These are phyloP conservation scores for Chaetogeoica ovagalla DNA, from an alignment of 2,888 invertebrate genomes.

Conservation along the genomic window DNA sequence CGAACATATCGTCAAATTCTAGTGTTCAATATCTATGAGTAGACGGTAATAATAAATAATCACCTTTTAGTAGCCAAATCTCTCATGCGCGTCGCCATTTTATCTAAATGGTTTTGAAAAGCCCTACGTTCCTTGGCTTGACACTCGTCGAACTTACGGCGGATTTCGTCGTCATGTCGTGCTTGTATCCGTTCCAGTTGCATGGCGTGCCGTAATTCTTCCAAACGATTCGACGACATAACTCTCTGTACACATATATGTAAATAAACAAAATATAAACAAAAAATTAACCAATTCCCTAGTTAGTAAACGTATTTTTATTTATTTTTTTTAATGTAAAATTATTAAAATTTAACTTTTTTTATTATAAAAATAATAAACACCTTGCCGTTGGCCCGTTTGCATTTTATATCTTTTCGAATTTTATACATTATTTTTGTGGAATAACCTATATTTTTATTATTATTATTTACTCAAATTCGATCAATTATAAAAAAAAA, in stretches of 20 bases:
- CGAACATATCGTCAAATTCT: background rate
- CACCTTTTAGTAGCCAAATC: conserved; percentile 49
- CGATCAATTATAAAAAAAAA: too few species aligned
- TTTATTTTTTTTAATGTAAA: too few species aligned
- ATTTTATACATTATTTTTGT: too few species aligned
- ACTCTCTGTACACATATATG: conserved; percentile 55
- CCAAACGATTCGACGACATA: conserved; percentile 57
- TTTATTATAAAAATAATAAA: too few species aligned
- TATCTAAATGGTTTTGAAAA: conserved; percentile 54
- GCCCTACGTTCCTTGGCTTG: conserved; percentile 54
- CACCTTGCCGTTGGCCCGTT: too few species aligned
- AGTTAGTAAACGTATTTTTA: too few species aligned
- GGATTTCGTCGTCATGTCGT: conserved; percentile 40
- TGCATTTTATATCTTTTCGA: too few species aligned
- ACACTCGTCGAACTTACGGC: conserved; percentile 54
- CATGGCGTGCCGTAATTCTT: conserved; percentile 56
- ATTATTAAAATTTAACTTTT: too few species aligned
- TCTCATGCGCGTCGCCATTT: conserved; percentile 43
- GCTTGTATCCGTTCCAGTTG: conserved; percentile 55
- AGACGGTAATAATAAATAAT: too few species aligned
- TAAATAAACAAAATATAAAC: background rate
- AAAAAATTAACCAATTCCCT: background rate
- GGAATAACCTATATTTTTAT: too few species aligned
- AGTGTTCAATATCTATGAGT: conserved; percentile 1
- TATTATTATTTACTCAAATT: too few species aligned